These are phyloP conservation scores for Ecliptopera silaceata DNA, from an alignment of 2,888 invertebrate species.

Conservation along the genomic window DNA sequence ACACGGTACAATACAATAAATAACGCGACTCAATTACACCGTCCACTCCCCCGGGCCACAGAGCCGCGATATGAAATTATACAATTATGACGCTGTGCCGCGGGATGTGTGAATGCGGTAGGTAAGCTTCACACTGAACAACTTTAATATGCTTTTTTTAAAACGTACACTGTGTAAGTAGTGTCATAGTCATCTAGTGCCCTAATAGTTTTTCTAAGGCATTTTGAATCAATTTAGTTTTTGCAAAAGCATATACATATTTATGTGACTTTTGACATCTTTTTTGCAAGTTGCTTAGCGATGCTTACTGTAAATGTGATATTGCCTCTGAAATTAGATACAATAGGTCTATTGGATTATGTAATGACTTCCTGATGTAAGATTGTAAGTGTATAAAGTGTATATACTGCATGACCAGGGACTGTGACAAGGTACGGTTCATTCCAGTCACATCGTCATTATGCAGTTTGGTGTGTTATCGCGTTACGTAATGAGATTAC, in stretches of 20 bases:
- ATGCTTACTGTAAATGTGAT: no score
- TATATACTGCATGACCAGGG: not conserved
- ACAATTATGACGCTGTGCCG: conserved; percentile 4
- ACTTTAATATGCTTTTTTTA: no score
- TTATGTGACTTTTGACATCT: no score
- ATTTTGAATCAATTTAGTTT: no score
- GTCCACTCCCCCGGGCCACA: conserved; percentile 10
- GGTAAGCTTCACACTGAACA: not conserved
- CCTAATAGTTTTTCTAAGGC: no score
- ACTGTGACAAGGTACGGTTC: conserved; percentile 1
- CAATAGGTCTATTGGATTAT: no score
- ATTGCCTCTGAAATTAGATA: no score
- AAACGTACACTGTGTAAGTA: no score
- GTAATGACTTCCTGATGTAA: not conserved
- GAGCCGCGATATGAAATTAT: conserved; percentile 7
- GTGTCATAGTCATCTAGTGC: no score
- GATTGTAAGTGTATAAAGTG: not conserved
- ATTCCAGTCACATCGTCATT: conserved; percentile 35
- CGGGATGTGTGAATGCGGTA: not conserved
- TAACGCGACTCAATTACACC: conserved; percentile 28
- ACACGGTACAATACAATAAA: conserved; percentile 22
- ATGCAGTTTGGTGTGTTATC: conserved; percentile 38
- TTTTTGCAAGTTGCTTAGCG: no score
- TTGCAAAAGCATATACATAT: no score
- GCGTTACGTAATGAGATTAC: conserved; percentile 34